Conservation (phyloP, 1,140 invertebrate species). For the Pteromalus puparum region DNA sequence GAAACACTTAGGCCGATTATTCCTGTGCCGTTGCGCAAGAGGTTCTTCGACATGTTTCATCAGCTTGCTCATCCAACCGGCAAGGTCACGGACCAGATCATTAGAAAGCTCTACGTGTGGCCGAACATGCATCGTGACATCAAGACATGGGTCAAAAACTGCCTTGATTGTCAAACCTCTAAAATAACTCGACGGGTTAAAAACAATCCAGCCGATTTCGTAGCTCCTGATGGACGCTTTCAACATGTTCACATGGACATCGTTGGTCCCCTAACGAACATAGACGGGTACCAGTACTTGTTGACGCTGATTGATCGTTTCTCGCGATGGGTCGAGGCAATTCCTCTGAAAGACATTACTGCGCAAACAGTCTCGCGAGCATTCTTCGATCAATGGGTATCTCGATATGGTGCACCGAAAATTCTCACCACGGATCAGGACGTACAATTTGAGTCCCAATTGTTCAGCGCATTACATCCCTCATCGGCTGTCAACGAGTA, state of each 20-base stretch:
- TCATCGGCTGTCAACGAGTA: background rate
- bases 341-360: slow-evolving; percentile 1
- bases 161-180: slow-evolving; percentile 52
- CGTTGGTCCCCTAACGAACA: slow-evolving; percentile 66
- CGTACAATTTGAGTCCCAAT: background rate
- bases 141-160: slow-evolving; percentile 46
- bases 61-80: slow-evolving; percentile 57
- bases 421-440: slow-evolving; percentile 8
- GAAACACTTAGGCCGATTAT: slow-evolving; percentile 54
- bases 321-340: slow-evolving; percentile 6
- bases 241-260: slow-evolving; percentile 69
- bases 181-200: slow-evolving; percentile 44
- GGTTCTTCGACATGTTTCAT: slow-evolving; percentile 54
- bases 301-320: slow-evolving; percentile 49
- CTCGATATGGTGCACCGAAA: background rate
- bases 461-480: background rate
- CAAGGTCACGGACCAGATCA: slow-evolving; percentile 40
- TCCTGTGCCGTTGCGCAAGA: slow-evolving; percentile 50
- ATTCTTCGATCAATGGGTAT: slow-evolving; percentile 1
- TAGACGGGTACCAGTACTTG: slow-evolving; percentile 55
- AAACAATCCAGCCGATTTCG: slow-evolving; percentile 10
- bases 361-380: background rate
- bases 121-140: slow-evolving; percentile 51
- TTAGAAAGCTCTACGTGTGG: slow-evolving; percentile 48
- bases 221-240: slow-evolving; percentile 57